phyloP scores from a whole-genome alignment of 2,797 vertebrate species.

The Mareca penelope region DNA sequence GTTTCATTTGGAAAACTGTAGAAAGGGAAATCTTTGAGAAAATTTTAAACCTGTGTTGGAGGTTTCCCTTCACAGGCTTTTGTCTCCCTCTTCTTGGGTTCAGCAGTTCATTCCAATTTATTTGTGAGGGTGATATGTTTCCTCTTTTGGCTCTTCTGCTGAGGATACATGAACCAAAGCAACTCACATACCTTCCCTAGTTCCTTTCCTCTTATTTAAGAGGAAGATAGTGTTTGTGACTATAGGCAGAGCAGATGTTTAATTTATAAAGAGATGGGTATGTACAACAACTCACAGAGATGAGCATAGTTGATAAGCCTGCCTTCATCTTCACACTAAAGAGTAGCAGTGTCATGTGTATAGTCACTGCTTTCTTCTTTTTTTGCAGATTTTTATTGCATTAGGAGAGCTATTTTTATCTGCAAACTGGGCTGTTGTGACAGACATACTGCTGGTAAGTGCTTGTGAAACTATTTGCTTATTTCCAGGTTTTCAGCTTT shows the following conservation, averaged over 20 bases:
- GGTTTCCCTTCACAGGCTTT: not conserved
- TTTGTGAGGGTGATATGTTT: not conserved
- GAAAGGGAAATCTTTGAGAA: not conserved
- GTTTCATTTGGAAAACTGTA: not conserved
- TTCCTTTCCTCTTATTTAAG: not conserved
- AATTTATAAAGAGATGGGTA: not conserved
- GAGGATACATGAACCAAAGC: not conserved
- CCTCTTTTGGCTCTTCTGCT: not conserved
- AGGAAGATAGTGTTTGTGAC: not conserved
- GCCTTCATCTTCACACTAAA: not conserved
- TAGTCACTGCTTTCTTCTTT: not conserved
- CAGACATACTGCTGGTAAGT: constrained; percentile 92
- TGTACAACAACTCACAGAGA: not conserved
- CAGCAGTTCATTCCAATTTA: not conserved
- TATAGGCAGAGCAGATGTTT: not conserved
- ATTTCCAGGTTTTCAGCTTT: not conserved
- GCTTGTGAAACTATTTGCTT: not conserved
- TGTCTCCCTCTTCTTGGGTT: not conserved
- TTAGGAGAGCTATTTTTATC: constrained; percentile 86
- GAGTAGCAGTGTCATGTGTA: not conserved
- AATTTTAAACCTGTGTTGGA: not conserved
- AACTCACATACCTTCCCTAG: not conserved
- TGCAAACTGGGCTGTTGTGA: constrained; percentile 90
- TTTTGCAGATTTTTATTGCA: constrained; percentile 85
- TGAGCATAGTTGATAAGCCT: not conserved